Conservation (phyloP, 2,888 invertebrate species). For the Athalia circularis region DNA sequence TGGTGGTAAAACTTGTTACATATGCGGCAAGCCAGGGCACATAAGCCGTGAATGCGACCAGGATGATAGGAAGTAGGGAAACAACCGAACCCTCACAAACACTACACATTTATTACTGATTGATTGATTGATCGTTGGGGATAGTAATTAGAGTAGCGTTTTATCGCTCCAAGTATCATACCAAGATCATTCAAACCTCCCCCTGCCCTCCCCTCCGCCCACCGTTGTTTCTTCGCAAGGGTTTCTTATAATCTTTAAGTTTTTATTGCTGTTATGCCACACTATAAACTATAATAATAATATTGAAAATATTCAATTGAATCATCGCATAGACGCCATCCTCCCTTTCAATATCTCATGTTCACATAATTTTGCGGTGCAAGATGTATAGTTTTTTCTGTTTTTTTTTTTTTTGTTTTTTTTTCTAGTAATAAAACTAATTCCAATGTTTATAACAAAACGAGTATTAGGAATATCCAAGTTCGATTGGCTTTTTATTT, state of each 20-base stretch:
- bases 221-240: slow-evolving; percentile 68
- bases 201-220: slow-evolving; percentile 47
- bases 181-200: slow-evolving; percentile 42
- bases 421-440: slow-evolving; percentile 32
- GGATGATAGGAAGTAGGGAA: slow-evolving; percentile 80
- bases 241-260: slow-evolving; percentile 66
- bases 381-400: slow-evolving; percentile 67
- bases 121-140: slow-evolving; percentile 43
- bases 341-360: slow-evolving; percentile 53
- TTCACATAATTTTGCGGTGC: slow-evolving; percentile 65
- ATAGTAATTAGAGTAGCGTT: slow-evolving; percentile 45
- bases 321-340: slow-evolving; percentile 54
- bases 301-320: slow-evolving; percentile 54
- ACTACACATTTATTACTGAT: slow-evolving; percentile 41
- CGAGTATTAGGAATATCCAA: background rate
- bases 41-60: slow-evolving; percentile 93
- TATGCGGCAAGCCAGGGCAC: slow-evolving; percentile 93
- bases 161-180: slow-evolving; percentile 38
- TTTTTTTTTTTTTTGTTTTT: slow-evolving; percentile 58
- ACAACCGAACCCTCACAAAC: slow-evolving; percentile 65
- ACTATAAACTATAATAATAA: slow-evolving; percentile 58
- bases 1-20: slow-evolving; percentile 88
- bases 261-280: slow-evolving; percentile 67
- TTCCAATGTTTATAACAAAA: background rate
- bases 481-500: background rate